These are phyloP conservation scores for Zosterops hypoxanthus DNA, from an alignment of 2,113 vertebrate genomes.

Conservation along the genomic window DNA sequence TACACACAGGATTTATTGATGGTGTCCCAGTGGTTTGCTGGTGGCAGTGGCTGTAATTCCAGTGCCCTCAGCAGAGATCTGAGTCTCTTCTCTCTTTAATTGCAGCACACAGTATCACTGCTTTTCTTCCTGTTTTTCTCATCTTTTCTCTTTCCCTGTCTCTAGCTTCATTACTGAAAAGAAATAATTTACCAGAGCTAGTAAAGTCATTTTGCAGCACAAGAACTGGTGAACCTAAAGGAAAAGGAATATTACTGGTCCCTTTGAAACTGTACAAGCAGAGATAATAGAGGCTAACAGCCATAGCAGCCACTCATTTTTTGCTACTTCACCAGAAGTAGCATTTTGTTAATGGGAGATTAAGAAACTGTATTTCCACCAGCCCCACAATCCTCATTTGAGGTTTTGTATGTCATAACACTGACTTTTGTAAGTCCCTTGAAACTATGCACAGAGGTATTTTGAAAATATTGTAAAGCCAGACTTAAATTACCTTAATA, in stretches of 20 bases:
- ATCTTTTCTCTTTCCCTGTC: neutral
- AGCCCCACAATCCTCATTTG: neutral
- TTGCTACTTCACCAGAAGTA: neutral
- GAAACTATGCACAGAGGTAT: neutral
- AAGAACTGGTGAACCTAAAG: neutral
- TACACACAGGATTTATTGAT: neutral
- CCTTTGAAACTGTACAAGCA: neutral
- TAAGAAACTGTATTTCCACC: neutral
- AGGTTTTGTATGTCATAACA: neutral
- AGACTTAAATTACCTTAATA: neutral
- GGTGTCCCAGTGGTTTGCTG: neutral
- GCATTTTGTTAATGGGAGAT: constrained; percentile 7
- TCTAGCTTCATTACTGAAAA: neutral
- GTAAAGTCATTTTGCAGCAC: neutral
- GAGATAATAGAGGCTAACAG: neutral
- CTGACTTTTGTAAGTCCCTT: neutral
- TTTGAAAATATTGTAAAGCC: neutral
- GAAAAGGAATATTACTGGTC: neutral
- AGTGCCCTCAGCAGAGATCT: neutral
- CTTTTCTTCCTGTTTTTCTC: neutral
- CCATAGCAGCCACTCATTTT: neutral
- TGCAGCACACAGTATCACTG: neutral
- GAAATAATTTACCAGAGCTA: neutral
- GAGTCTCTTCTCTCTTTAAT: neutral
- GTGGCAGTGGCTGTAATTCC: neutral